Conservation (phyloP, 2,797 vertebrate species). For the Notolabrus celidotus region DNA sequence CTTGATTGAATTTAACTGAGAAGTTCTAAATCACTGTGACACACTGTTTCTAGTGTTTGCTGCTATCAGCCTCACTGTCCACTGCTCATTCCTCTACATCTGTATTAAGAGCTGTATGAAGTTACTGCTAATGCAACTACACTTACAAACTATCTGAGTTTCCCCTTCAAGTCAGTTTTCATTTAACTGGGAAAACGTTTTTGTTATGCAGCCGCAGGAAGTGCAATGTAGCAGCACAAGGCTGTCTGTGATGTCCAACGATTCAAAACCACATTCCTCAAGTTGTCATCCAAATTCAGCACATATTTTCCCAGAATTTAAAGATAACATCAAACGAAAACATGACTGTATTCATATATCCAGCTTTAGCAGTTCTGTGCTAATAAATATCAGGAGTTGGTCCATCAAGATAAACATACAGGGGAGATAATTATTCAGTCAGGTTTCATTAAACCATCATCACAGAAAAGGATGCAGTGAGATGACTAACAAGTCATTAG, state of each 20-base stretch:
- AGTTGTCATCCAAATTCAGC: not conserved
- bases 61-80: not conserved
- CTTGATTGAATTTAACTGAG: not conserved
- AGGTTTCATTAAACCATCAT: not conserved
- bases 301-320: not conserved
- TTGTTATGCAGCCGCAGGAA: not conserved
- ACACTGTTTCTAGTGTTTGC: too few species aligned
- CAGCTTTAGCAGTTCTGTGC: not conserved
- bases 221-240: not conserved
- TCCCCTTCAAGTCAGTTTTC: not conserved
- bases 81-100: constrained; percentile 3
- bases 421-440: not conserved
- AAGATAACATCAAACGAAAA: not conserved
- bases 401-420: not conserved
- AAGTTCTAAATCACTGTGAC: not conserved
- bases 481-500: not conserved
- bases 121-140: not conserved
- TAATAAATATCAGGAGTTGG: not conserved
- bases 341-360: not conserved
- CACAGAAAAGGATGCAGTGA: not conserved
- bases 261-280: not conserved
- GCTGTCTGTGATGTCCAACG: not conserved
- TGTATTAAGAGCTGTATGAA: not conserved
- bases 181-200: not conserved
- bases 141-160: not conserved